Evolutionary conservation across 2,888 invertebrate genomes (phyloP), one percentile per base, ranked within the genome.

Genomic region (Eupeodes latifasciatus): DNA sequence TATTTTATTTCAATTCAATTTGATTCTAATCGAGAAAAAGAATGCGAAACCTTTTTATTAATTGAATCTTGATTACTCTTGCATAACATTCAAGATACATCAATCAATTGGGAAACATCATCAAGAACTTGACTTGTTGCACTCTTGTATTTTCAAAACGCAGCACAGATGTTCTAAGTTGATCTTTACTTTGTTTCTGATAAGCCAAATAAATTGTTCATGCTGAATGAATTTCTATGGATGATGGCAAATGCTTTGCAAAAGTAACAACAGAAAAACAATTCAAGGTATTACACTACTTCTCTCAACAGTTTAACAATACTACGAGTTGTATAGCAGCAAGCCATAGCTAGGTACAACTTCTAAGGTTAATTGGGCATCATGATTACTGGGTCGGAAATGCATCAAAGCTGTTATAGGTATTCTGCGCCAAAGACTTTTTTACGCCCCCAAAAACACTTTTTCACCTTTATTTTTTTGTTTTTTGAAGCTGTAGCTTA

Each of bases 371-470:
- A 93, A 93, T 93, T 93, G 93, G 92, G 92, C 92, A 93, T 93
- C 93, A 92, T 93, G 93, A 93, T 93, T 92, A 93, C 92, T 93
- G 91, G 93, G 93, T 93, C 93, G 93, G 93, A 93, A 93, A 93
- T 93, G 92, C 91, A 27, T 27, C 27, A 91, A 91, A 91, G 80
- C 80, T 81, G 71, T 75, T 74, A 82, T 53, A 79, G 10, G 16
- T 27, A 27, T 27, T 27, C 55, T 40, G 40, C 44, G 40, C 81
- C 49, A 71, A 71, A 86, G 90, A 89, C 85, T 76, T 75, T 80
- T 76, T 87, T 89, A 80, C 79, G 64, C 87, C 80, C 36, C 80
- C 53, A 10, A 67, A 53, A 67, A 53, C 74, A 78, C 44, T 81
- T 86, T 81, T 74, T 81, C 59, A 74, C 81, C 69, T 81, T 69